Percentiles rank a stretch among this genome's conserved stretches.
phyloP scores from a whole-genome alignment of 2,113 vertebrate genomes.

The Guaruba guarouba region DNA sequence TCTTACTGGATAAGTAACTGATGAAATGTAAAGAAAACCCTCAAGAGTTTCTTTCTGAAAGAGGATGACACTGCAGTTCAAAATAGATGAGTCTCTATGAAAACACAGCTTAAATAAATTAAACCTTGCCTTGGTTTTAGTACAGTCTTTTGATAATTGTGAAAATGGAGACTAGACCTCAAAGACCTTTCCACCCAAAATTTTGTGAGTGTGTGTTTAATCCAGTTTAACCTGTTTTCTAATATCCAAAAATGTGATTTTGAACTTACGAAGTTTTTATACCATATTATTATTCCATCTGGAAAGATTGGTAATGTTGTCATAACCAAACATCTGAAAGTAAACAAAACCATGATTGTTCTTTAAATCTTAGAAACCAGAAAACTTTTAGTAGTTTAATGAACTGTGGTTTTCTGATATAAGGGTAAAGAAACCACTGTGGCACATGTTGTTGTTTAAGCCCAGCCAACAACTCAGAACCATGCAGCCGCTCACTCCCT shows the following conservation, averaged over 20 bases:
- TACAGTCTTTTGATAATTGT: not conserved
- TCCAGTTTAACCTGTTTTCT: not conserved
- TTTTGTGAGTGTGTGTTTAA: not conserved
- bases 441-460: not conserved
- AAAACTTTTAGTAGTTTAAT: not conserved
- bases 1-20: not conserved
- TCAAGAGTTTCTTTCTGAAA: not conserved
- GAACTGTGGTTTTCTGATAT: not conserved
- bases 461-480: not conserved
- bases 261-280: not conserved
- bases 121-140: not conserved
- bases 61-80: not conserved
- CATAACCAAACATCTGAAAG: not conserved
- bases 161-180: not conserved
- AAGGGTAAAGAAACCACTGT: not conserved
- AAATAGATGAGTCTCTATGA: not conserved
- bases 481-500: not conserved
- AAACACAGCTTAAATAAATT: not conserved
- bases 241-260: not conserved
- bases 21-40: not conserved
- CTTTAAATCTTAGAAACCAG: not conserved
- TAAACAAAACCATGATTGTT: not conserved
- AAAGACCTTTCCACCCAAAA: not conserved
- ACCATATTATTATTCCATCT: not conserved
- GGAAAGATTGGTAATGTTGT: not conserved